Conservation (phyloP, 2,113 vertebrate species). For the Etia nguti region DNA sequence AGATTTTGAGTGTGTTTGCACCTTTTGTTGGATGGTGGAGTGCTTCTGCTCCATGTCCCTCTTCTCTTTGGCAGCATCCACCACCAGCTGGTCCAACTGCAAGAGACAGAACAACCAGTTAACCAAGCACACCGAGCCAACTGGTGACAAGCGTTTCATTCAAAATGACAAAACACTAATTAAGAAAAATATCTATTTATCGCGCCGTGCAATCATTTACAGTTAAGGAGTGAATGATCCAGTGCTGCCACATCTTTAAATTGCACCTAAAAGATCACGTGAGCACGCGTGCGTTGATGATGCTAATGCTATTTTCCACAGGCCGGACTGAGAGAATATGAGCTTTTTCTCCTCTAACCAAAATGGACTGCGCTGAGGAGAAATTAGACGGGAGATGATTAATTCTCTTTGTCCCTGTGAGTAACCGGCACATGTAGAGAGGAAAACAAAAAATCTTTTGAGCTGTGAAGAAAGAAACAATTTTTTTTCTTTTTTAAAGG, state of each 20-base stretch:
- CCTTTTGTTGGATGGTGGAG: conserved; percentile 98
- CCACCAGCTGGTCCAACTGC: conserved; percentile 92
- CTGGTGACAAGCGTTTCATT: not conserved
- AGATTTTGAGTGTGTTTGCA: conserved; percentile 47
- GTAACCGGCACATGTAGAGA: not conserved
- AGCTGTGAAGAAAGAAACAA: not conserved
- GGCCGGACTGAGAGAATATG: not conserved
- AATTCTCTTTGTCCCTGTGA: not conserved
- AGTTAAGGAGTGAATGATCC: not conserved
- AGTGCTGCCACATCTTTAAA: not conserved
- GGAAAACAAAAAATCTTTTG: conserved; percentile 22
- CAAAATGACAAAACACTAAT: not conserved
- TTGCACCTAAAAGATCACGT: not conserved
- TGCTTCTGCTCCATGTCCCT: conserved; percentile 96
- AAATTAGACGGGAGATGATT: conserved; percentile 31
- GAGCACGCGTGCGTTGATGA: not conserved
- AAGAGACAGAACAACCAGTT: conserved; percentile 47
- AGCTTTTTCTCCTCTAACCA: not conserved
- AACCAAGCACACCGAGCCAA: conserved; percentile 18
- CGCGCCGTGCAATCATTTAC: not conserved
- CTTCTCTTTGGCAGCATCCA: conserved; percentile 93
- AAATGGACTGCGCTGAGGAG: not conserved
- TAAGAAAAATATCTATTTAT: not conserved
- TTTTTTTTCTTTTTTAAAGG: not conserved
- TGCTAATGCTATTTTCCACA: not conserved